Conservation (phyloP, 2,113 vertebrate genomes). For the Paedocypris sp. region DNA sequence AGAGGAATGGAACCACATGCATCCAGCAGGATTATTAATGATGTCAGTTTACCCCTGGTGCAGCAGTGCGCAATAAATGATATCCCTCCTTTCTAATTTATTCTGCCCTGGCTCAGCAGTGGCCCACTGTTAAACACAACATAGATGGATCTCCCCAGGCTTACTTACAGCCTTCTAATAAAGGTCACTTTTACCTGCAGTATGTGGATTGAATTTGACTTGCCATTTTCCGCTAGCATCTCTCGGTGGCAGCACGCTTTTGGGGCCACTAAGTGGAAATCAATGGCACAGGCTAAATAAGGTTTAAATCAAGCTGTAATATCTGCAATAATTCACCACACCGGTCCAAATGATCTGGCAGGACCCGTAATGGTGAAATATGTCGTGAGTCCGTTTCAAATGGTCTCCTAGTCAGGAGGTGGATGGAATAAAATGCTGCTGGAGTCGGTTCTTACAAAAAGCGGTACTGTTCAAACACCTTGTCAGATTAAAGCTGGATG, state of each 20-base stretch:
- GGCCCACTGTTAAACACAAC: slow-evolving; percentile 37
- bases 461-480: slow-evolving; percentile 19
- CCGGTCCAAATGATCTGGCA: slow-evolving; percentile 18
- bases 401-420: slow-evolving; percentile 7
- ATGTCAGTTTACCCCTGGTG: slow-evolving; percentile 39
- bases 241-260: slow-evolving; percentile 7
- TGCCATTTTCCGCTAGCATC: slow-evolving; percentile 34
- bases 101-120: slow-evolving; percentile 17
- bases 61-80: slow-evolving; percentile 38
- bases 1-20: slow-evolving; percentile 8
- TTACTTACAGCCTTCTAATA: slow-evolving; percentile 37
- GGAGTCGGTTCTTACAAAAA: neutral
- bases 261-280: slow-evolving; percentile 43
- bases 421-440: slow-evolving; percentile 23
- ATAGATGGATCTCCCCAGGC: slow-evolving; percentile 28
- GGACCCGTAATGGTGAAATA: slow-evolving; percentile 18
- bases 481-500: slow-evolving; percentile 22
- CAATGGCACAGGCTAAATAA: slow-evolving; percentile 38
- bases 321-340: slow-evolving; percentile 35
- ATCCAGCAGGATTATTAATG: slow-evolving; percentile 38
- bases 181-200: slow-evolving; percentile 44
- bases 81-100: slow-evolving; percentile 32
- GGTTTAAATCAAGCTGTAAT: slow-evolving; percentile 42
- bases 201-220: slow-evolving; percentile 41
- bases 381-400: neutral